Evolutionary conservation across 2,888 invertebrate genomes (phyloP).

Genomic region (Melanchra persicariae): DNA sequence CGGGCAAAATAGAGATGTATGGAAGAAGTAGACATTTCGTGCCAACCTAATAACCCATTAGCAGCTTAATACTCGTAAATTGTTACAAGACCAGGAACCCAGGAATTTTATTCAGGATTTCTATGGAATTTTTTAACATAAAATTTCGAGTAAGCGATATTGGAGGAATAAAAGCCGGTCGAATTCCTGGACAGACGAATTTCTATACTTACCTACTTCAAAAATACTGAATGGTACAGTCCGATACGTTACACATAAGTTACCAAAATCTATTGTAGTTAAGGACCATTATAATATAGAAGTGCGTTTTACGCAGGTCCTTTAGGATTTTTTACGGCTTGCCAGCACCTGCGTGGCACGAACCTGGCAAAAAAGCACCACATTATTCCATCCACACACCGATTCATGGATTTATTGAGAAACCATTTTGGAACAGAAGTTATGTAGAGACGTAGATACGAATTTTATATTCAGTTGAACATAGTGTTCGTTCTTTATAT

Average conservation of each 20-base stretch:
- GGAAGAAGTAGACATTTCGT: background rate
- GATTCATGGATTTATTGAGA: constrained; percentile 79
- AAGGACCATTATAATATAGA: constrained; percentile 54
- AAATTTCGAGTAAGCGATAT: constrained; percentile 11
- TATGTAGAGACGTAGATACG: constrained; percentile 58
- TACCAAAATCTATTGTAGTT: constrained; percentile 64
- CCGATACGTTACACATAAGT: constrained; percentile 67
- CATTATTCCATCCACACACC: constrained; percentile 73
- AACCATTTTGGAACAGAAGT: constrained; percentile 68
- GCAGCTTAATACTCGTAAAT: too few relatives aligned
- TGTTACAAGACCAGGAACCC: too few relatives aligned
- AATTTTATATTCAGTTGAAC: background rate
- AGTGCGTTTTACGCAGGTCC: constrained; percentile 77
- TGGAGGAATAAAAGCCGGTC: constrained; percentile 27
- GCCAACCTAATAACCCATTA: too few relatives aligned
- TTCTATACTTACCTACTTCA: constrained; percentile 56
- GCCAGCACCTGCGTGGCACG: constrained; percentile 87
- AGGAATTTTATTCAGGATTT: too few relatives aligned
- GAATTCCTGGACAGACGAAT: constrained; percentile 11
- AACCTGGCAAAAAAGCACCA: constrained; percentile 80
- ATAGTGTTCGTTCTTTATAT: background rate
- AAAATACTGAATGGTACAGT: constrained; percentile 56
- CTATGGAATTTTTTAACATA: background rate
- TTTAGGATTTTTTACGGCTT: constrained; percentile 70
- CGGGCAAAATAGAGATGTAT: background rate